Conservation (phyloP, 2,797 vertebrate species). For the Pangasius krempfi region DNA sequence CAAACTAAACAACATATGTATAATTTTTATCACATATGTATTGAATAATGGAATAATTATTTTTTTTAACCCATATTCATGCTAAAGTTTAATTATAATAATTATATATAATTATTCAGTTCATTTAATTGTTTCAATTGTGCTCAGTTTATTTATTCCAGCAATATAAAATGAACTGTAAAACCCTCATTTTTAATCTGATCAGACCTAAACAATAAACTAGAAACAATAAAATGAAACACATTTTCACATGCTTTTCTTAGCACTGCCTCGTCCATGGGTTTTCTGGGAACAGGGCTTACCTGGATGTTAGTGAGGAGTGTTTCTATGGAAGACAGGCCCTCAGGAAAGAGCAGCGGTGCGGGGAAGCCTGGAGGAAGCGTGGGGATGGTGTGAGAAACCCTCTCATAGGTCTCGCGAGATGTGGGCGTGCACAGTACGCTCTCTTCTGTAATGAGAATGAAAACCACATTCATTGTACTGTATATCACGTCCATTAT, state of each 20-base stretch:
- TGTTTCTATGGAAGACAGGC: slow-evolving; percentile 98
- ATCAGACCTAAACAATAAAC: slow-evolving; percentile 13
- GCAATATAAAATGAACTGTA: background rate
- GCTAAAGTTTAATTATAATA: background rate
- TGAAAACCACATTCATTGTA: background rate
- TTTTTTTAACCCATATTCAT: background rate
- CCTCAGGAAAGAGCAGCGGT: slow-evolving; percentile 97
- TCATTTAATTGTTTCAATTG: background rate
- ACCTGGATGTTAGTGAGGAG: slow-evolving; percentile 99
- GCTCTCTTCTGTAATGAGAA: slow-evolving; percentile 84
- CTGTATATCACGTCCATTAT: background rate
- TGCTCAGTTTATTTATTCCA: background rate
- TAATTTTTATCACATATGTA: background rate
- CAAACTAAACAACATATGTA: background rate
- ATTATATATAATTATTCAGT: background rate
- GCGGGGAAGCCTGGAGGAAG: slow-evolving; percentile 92
- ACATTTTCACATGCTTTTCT: slow-evolving; percentile 2
- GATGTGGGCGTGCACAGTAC: slow-evolving; percentile 85
- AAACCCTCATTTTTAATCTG: background rate
- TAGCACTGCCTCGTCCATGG: background rate
- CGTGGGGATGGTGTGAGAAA: slow-evolving; percentile 89
- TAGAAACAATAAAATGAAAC: background rate
- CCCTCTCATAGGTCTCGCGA: slow-evolving; percentile 92
- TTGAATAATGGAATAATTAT: background rate
- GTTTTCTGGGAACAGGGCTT: slow-evolving; percentile 51